These are phyloP conservation scores for Otis tarda DNA, from an alignment of 2,113 vertebrate species.

Conservation along the genomic window DNA sequence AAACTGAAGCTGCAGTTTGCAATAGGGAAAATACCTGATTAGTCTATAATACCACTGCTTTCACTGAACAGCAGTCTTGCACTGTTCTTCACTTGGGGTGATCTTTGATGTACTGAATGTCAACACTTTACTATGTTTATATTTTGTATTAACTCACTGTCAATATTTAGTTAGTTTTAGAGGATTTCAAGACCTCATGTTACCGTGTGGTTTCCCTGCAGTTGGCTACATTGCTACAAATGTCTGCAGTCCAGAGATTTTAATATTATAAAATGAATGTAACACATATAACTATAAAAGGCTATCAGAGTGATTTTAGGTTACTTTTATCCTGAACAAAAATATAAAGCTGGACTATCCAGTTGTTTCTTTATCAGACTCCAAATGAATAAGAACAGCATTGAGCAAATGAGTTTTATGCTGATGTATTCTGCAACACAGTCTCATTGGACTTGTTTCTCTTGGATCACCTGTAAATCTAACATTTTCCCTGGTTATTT, in stretches of 20 bases:
- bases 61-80: background rate
- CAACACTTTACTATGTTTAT: background rate
- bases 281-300: conserved; percentile 39
- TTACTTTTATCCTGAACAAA: conserved; percentile 64
- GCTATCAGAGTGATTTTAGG: conserved; percentile 46
- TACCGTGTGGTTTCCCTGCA: conserved; percentile 26
- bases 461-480: conserved; percentile 53
- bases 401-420: conserved; percentile 27
- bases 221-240: conserved; percentile 18
- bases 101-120: background rate
- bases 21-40: background rate
- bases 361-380: conserved; percentile 47
- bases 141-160: background rate
- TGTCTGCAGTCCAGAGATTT: conserved; percentile 44
- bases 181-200: background rate
- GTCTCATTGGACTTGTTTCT: conserved; percentile 37
- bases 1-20: background rate
- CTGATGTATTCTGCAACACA: conserved; percentile 10
- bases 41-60: background rate
- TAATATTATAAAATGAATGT: conserved; percentile 68
- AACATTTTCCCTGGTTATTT: conserved; percentile 48
- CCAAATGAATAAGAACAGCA: conserved; percentile 23
- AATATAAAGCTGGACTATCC: conserved; percentile 37
- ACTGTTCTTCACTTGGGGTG: background rate
- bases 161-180: background rate